Conservation (phyloP, 53 echinoderm and acorn worm genomes). For the Apostichopus leukothele region DNA sequence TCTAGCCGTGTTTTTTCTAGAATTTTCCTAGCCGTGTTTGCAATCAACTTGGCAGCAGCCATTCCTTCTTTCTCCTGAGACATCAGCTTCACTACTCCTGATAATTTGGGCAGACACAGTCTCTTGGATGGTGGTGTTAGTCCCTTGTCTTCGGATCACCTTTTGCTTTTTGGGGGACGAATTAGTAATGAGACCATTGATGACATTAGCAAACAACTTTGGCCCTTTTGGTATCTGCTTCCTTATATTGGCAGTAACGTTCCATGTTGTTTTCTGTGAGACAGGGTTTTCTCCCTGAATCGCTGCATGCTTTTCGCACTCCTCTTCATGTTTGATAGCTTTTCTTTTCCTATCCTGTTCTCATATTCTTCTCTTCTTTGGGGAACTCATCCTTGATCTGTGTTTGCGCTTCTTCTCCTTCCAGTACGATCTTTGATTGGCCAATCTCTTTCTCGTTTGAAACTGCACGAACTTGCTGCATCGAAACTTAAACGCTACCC, state of each 20-base stretch:
- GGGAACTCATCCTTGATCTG: slow-evolving; percentile 23
- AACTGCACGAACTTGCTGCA: not conserved
- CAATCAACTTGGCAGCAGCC: slow-evolving; percentile 17
- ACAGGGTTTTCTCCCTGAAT: not conserved
- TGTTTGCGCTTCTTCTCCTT: slow-evolving; percentile 27
- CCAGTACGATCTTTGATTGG: slow-evolving; percentile 19
- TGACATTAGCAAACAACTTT: not conserved
- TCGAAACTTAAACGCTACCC: slow-evolving; percentile 13
- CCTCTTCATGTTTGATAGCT: not conserved
- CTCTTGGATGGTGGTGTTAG: not conserved
- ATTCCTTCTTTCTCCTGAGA: not conserved
- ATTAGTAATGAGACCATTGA: slow-evolving; percentile 11
- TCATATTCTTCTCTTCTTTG: slow-evolving; percentile 23
- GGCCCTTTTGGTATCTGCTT: slow-evolving; percentile 12
- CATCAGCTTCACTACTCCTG: not conserved
- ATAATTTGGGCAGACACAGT: not conserved
- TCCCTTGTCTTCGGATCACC: slow-evolving; percentile 23
- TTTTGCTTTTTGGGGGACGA: not conserved
- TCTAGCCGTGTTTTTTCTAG: not conserved
- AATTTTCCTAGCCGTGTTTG: not conserved
- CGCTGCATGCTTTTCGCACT: not conserved
- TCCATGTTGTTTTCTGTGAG: slow-evolving; percentile 17
- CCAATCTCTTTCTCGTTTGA: not conserved
- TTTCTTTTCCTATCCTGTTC: not conserved
- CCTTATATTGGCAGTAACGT: slow-evolving; percentile 2